Conservation (phyloP, 2,888 invertebrate genomes). For the Noctua janthina region DNA sequence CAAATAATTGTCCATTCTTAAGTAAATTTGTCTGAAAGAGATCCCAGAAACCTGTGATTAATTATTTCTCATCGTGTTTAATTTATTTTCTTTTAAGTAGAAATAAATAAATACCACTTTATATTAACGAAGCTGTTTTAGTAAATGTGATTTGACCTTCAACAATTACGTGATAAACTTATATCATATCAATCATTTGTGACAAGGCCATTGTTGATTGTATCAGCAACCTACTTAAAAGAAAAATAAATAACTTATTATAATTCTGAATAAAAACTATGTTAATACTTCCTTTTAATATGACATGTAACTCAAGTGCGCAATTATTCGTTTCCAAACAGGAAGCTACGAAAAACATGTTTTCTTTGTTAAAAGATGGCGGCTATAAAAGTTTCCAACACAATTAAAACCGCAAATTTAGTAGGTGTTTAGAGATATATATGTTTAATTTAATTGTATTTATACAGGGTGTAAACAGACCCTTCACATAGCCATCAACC, state of each 20-base stretch:
- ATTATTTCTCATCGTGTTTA: background rate
- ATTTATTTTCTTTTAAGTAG: background rate
- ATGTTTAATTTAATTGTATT: too few relatives aligned
- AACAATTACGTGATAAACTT: background rate
- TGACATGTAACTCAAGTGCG: background rate
- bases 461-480: too few relatives aligned
- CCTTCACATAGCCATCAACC: too few relatives aligned
- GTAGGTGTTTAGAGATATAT: background rate
- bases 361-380: background rate
- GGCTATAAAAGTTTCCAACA: background rate
- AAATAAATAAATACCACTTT: background rate
- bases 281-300: background rate
- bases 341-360: background rate
- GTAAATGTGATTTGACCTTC: background rate
- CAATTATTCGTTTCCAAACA: background rate
- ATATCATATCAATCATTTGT: background rate
- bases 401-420: background rate
- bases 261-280: background rate
- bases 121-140: background rate
- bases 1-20: background rate
- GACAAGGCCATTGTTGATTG: background rate
- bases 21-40: background rate
- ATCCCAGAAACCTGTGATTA: background rate
- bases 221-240: background rate
- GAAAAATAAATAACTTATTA: background rate